phyloP scores from a whole-genome alignment of 2,797 vertebrate species.

The Micrastur ruficollis region DNA sequence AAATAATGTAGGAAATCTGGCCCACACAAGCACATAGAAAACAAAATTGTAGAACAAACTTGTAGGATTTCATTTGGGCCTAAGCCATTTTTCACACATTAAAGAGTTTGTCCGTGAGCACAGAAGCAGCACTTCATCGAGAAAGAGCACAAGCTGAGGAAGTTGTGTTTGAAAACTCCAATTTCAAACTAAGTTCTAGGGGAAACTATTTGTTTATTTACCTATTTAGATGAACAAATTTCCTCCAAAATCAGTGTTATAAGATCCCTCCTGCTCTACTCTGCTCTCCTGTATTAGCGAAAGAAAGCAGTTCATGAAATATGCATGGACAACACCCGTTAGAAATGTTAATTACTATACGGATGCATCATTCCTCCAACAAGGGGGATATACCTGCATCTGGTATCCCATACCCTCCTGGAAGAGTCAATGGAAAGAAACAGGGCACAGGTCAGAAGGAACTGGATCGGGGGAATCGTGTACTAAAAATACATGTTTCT shows the following conservation, averaged over 20 bases:
- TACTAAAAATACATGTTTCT: neutral
- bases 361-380: neutral
- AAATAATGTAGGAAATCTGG: neutral
- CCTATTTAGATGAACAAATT: neutral
- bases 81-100: neutral
- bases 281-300: fast-evolving
- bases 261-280: neutral
- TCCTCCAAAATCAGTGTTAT: neutral
- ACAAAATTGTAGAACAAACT: neutral
- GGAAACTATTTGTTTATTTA: neutral
- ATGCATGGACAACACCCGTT: neutral
- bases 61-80: neutral
- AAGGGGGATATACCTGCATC: neutral
- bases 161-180: neutral
- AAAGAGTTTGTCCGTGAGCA: neutral
- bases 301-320: neutral
- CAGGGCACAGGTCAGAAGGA: neutral
- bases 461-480: fast-evolving
- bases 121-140: neutral
- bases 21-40: neutral
- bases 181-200: neutral
- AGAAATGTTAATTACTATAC: neutral
- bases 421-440: neutral
- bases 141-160: neutral
- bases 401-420: neutral